Evolutionary conservation across 2,888 invertebrate species (phyloP), one percentile per base, ranked within the genome.

Genomic region (Xestia sexstrigata): DNA sequence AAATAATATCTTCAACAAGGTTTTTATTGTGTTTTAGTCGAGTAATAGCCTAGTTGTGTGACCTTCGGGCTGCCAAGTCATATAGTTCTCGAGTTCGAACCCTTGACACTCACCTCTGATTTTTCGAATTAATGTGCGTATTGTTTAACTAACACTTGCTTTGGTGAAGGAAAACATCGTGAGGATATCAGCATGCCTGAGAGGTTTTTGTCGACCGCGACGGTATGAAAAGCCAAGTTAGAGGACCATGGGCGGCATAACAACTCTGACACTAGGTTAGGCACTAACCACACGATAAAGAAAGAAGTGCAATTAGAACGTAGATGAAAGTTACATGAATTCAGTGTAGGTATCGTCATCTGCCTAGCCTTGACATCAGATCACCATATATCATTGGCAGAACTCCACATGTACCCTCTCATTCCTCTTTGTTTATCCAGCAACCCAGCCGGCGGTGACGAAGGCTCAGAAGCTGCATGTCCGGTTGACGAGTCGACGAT

Each of bases 381-480:
- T 49, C 35, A 52, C n/a, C 7, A 0, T 39, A n/a, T 69, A 35
- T 45, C 15, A 45, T 8, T 60, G 23, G 17, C 9, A 70, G 42
- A 26, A 13, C 26, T 42, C 7, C 9, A 60, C 6, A 45, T 9
- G 17, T 15, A 60, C 35, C 63, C n/a, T 15, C 20, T 15, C 23
- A 62, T 47, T 30, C 13, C 11, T 35, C 11, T 4, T 52, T 49
- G 20, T 47, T 69, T 71, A n/a, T 11, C 15, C 67, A 95, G 94
- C 72, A 91, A 92, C 62, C 92, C 94, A 0, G 94, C 95, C 3
- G 94, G 88, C 0, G 95, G 93, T 0, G 95, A 95, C 39, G 95
- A 95, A 30, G 95, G 94, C 2, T 90, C 93, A 0, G 95, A 95
- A 66, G 94, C 95, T 1, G 93, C 94, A 4, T 93, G 93, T 73